Evolutionary conservation across 2,113 vertebrate species (phyloP), one percentile per base, ranked within the genome.

Genomic region (Salvator merianae): DNA sequence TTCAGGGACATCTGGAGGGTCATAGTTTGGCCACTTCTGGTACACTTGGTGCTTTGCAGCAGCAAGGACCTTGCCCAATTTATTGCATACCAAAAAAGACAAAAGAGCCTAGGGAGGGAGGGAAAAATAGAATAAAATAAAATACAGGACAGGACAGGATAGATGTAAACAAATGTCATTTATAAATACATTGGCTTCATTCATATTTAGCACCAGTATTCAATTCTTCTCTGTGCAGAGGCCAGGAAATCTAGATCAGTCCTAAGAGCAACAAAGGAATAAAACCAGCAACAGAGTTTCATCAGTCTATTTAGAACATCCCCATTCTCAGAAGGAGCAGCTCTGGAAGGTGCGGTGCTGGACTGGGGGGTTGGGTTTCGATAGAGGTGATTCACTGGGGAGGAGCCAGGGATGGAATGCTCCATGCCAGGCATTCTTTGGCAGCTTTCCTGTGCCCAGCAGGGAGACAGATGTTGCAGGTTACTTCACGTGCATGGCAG

Each of bases 361-460:
- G 88, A 86, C 90, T 89, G 18, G 79, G 92, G 91, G 90, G 90
- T 88, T 86, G 90, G 92, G 93, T 93, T 94, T 94, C 92, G 87
- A 79, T 89, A 87, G 4, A 26, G 40, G 43, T 93, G 93, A 94
- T 81, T 93, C 93, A 92, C 85, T 85, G 0, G 82, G 91, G 90
- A 87, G 87, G 69, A 47, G 79, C 40, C 0, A 34, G 71, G 28
- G 55, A 32, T 55, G 47, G 62, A 0, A 9, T 0, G 2, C 38
- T 78, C 76, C 18, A 55, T n/a, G 0, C 1, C 0, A 69, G 1
- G 10, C 16, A 63, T 47, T 80, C 32, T 40, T 73, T 0, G 63
- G 82, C 87, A 70, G 24, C 0, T 40, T 30, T 66, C 38, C 81
- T 55, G 0, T 77, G 83, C 0, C 91, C 76, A 0, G 26, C 0